Evolutionary conservation across 2,113 vertebrate species (phyloP).

Genomic region (Elanoides forficatus): DNA sequence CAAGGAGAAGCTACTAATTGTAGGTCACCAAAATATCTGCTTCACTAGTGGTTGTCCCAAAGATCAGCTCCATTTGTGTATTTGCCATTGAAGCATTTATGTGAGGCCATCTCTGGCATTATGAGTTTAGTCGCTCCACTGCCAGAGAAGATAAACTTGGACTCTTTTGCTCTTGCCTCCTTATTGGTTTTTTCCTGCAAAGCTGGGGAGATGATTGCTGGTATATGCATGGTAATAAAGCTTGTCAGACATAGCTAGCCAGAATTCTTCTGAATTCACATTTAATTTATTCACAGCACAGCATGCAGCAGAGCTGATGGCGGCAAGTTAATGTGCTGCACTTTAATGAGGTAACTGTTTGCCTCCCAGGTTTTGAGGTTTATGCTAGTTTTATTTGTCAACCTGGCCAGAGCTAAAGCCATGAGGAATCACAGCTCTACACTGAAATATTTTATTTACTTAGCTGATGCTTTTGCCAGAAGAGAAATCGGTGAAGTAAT

Average conservation of each 20-base stretch:
- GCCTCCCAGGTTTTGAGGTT: constrained; percentile 50
- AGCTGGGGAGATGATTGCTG: constrained; percentile 29
- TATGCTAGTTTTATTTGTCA: constrained; percentile 62
- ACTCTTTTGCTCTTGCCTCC: neutral
- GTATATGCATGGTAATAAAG: constrained; percentile 14
- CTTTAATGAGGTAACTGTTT: constrained; percentile 71
- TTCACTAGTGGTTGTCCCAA: neutral
- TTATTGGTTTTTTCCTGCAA: neutral
- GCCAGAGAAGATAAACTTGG: neutral
- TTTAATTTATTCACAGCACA: constrained; percentile 72
- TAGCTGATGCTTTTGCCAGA: neutral
- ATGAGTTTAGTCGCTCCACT: neutral
- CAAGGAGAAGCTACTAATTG: neutral
- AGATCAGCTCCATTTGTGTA: rapidly evolving
- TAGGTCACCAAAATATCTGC: neutral
- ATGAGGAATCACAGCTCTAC: constrained; percentile 26
- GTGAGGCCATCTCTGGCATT: neutral
- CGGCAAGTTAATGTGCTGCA: constrained; percentile 69
- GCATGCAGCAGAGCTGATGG: constrained; percentile 48
- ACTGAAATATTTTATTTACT: constrained; percentile 41
- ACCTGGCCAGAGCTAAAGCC: constrained; percentile 22
- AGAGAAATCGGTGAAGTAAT: neutral
- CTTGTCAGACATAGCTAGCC: constrained; percentile 37
- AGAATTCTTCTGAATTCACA: constrained; percentile 54
- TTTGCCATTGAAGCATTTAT: neutral